Percentiles rank a stretch among this genome's conserved stretches.
phyloP scores from a whole-genome alignment of 2,888 invertebrate species.

The Synanthedon tipuliformis region DNA sequence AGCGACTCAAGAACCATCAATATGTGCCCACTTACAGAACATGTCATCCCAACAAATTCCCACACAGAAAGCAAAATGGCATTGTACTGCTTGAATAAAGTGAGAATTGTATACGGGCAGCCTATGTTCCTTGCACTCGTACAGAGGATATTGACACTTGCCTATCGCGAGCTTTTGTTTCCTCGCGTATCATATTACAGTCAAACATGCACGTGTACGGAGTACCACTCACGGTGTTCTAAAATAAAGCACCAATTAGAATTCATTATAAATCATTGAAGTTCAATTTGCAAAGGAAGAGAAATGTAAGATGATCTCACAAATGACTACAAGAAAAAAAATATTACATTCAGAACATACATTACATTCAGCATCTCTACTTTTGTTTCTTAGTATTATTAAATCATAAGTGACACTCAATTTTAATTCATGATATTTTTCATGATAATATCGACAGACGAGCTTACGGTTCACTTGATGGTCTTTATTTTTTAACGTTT shows the following conservation, averaged over 20 bases:
- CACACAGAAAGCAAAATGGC: conserved; percentile 42
- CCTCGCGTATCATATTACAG: conserved; percentile 53
- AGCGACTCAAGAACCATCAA: no score
- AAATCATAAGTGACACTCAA: no score
- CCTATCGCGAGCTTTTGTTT: conserved; percentile 53
- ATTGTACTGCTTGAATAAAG: conserved; percentile 48
- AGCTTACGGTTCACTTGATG: no score
- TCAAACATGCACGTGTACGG: conserved; percentile 42
- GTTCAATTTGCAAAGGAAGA: not conserved
- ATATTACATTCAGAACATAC: no score
- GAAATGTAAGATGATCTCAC: no score
- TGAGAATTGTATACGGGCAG: conserved; percentile 59
- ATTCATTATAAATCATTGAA: not conserved
- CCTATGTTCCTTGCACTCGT: conserved; percentile 44
- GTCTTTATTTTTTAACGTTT: no score
- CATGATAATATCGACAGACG: no score
- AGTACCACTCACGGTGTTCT: conserved; percentile 10
- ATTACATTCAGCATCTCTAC: no score
- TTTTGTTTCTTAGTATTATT: no score
- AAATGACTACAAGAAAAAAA: no score
- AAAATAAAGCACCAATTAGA: not conserved
- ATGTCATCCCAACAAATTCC: conserved; percentile 18
- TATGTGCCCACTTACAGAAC: no score
- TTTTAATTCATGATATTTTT: no score
- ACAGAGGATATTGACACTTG: conserved; percentile 64